A percentile compares a stretch with the other conserved stretches of the same genome.
Conservation (phyloP, 2,888 invertebrate species). For the Asteroscopus sphinx region DNA sequence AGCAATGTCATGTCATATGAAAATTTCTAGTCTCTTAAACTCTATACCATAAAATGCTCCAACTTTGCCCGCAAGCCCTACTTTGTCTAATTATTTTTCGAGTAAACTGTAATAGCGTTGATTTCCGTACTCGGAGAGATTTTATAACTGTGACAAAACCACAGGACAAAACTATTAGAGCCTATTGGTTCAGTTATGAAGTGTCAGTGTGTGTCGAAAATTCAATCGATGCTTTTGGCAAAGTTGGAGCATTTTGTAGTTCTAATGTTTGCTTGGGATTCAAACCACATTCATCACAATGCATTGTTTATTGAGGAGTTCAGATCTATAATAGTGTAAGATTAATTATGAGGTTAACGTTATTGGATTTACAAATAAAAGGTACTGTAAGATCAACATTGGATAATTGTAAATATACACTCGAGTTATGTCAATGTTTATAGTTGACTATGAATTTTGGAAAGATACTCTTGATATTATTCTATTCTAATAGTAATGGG, state of each 20-base stretch:
- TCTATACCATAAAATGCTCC: too few species aligned
- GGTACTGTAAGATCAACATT: slow-evolving; percentile 33
- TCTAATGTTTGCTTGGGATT: slow-evolving; percentile 16
- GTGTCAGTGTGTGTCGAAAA: too few species aligned
- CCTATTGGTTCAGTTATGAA: too few species aligned
- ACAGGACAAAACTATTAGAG: too few species aligned
- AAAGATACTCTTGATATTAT: slow-evolving; percentile 36
- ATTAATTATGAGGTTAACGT: slow-evolving; percentile 35
- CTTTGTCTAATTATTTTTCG: too few species aligned
- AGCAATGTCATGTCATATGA: slow-evolving; percentile 26
- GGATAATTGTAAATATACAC: slow-evolving; percentile 46
- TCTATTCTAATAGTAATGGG: slow-evolving; percentile 29
- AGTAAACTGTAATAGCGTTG: too few species aligned
- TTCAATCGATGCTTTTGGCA: too few species aligned
- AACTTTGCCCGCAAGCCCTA: too few species aligned
- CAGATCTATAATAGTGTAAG: slow-evolving; percentile 47
- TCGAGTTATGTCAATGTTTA: slow-evolving; percentile 36
- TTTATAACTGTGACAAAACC: too few species aligned
- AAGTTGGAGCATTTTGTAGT: too few species aligned
- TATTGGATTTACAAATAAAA: slow-evolving; percentile 43
- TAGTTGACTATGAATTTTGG: slow-evolving; percentile 33
- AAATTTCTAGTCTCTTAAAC: slow-evolving; percentile 45
- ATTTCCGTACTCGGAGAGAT: too few species aligned
- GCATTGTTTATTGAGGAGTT: slow-evolving; percentile 44
- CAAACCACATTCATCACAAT: slow-evolving; percentile 44